These are phyloP conservation scores for Lates japonicus DNA, from an alignment of 2,797 vertebrate species.

Conservation along the genomic window DNA sequence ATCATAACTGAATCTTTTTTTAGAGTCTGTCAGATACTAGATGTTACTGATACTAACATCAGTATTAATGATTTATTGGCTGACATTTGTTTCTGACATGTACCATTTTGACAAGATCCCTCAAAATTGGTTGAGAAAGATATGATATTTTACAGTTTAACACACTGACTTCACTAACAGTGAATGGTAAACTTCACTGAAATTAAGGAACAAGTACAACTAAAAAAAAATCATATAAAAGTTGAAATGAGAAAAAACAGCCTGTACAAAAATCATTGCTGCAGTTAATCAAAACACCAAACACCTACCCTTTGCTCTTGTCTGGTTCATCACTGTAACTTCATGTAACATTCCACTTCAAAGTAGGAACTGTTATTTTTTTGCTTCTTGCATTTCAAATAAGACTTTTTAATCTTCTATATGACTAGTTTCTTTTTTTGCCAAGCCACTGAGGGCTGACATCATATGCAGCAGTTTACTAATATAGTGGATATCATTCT, in stretches of 20 bases:
- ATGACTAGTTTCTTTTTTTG: conserved; percentile 18
- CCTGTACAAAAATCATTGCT: neutral
- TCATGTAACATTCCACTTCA: conserved; percentile 49
- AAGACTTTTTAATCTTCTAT: conserved; percentile 36
- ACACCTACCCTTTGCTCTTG: neutral
- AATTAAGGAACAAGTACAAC: neutral
- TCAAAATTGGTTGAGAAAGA: neutral
- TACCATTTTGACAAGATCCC: neutral
- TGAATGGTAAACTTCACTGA: neutral
- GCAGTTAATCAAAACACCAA: no score
- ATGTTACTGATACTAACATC: conserved; percentile 1
- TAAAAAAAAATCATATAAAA: neutral
- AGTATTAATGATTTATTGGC: conserved; percentile 8
- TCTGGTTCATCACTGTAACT: neutral
- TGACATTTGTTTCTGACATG: conserved; percentile 8
- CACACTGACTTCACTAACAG: neutral
- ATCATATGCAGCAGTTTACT: neutral
- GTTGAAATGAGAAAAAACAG: neutral
- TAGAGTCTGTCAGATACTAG: neutral
- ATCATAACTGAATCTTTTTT: conserved; percentile 16
- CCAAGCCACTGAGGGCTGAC: neutral
- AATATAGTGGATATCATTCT: neutral
- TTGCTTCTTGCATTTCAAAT: conserved; percentile 43
- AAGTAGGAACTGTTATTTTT: conserved; percentile 25
- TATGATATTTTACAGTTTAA: conserved; percentile 1